Evolutionary conservation across 2,888 invertebrate species (phyloP).

Genomic region (Polyommatus iphigenia): DNA sequence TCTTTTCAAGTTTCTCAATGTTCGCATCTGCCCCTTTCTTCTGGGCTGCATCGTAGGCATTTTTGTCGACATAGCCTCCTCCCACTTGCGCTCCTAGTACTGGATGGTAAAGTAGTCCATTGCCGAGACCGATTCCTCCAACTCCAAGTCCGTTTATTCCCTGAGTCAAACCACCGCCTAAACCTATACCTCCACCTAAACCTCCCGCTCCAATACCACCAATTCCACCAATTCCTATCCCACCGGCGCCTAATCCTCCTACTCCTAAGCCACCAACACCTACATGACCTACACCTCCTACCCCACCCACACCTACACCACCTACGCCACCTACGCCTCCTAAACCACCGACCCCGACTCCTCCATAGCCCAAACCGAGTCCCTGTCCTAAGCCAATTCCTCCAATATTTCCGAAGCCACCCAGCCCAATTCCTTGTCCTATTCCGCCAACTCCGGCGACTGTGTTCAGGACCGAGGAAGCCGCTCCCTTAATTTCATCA

Average conservation of each 20-base stretch:
- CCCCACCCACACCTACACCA: conserved; percentile 46
- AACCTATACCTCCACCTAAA: conserved; percentile 50
- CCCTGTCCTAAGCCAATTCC: conserved; percentile 47
- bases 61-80: conserved; percentile 77
- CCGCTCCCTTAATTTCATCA: conserved; percentile 68
- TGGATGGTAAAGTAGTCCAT: conserved; percentile 67
- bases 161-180: conserved; percentile 55
- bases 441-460: conserved; percentile 56
- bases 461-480: conserved; percentile 64
- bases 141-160: conserved; percentile 62
- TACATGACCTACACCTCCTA: conserved; percentile 45
- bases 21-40: conserved; percentile 80
- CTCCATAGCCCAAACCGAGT: conserved; percentile 35
- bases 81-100: conserved; percentile 64
- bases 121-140: conserved; percentile 54
- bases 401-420: conserved; percentile 39
- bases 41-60: conserved; percentile 78
- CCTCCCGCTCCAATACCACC: conserved; percentile 45
- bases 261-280: conserved; percentile 43
- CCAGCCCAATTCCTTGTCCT: conserved; percentile 48
- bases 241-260: conserved; percentile 40
- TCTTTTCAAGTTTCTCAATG: conserved; percentile 76
- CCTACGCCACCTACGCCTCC: conserved; percentile 52
- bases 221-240: conserved; percentile 42
- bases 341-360: conserved; percentile 43